Conservation (phyloP, 1,140 invertebrate genomes). For the Halyomorpha halys region DNA sequence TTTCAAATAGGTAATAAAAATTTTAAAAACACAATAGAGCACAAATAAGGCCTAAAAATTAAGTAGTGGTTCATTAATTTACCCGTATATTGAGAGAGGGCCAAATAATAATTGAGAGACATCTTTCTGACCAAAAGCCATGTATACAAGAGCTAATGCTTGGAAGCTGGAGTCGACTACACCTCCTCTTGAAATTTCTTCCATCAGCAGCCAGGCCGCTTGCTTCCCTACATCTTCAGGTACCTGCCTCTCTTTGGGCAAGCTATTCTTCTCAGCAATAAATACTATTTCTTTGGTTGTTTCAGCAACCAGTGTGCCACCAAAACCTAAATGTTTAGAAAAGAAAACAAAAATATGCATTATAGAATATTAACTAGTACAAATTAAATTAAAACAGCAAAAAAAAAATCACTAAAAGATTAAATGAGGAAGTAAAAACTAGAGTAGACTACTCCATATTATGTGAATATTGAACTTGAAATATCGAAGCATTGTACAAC, state of each 20-base stretch:
- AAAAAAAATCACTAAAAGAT: neutral
- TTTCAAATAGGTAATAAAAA: too few relatives aligned
- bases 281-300: conserved; percentile 78
- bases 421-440: too few relatives aligned
- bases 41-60: too few relatives aligned
- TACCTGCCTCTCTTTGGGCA: conserved; percentile 45
- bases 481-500: too few relatives aligned
- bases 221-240: conserved; percentile 87
- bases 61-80: too few relatives aligned
- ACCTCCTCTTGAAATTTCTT: conserved; percentile 89
- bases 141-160: conserved; percentile 72
- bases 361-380: neutral
- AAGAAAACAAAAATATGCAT: conserved; percentile 23
- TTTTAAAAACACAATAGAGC: too few relatives aligned
- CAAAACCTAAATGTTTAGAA: conserved; percentile 54
- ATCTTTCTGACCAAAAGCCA: conserved; percentile 89
- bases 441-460: too few relatives aligned
- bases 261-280: conserved; percentile 49
- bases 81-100: conserved; percentile 57
- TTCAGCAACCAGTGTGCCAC: conserved; percentile 82
- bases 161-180: conserved; percentile 84
- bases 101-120: conserved; percentile 81
- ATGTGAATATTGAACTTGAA: too few relatives aligned
- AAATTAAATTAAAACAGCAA: neutral
- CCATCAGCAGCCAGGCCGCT: conserved; percentile 67